Evolutionary conservation across 2,888 invertebrate species (phyloP), one percentile per base, ranked within the genome.

Genomic region (Deilephila elpenor): DNA sequence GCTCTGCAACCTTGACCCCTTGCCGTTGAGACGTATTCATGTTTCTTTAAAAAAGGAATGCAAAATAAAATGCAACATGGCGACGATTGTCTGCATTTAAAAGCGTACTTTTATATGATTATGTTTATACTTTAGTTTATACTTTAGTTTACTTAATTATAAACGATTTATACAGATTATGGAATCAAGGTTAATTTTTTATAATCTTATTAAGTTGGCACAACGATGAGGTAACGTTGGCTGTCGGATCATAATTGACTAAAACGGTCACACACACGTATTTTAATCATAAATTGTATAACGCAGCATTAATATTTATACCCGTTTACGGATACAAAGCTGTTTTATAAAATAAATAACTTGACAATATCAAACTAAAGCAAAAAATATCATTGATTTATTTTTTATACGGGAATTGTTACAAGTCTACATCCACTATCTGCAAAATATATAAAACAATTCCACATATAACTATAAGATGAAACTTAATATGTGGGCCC

Each of bases 281-380:
- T 67, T 67, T 51, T 67, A 67, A 51, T 67, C 25, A 67, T 67
- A 67, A 67, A 67, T 67, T 51, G 51, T 67, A 51, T 0, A 44
- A 17, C 51, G 25, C 25, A 25, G 25, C 17, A 67, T 67, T 44
- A 44, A 67, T 67, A 67, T 67, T 67, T 51, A 67, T 67, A 51
- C 2, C 25, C 6, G 29, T 29, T 29, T 60, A n/a, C 64, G 8
- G 44, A 67, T 44, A 51, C 44, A 51, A 51, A 25, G 44, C 17
- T 51, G 20, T 6, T 25, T 67, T 37, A 11, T 20, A 67, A 51
- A 25, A 51, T 20, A 44, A 25, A 51, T 17, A 51, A 44, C 64
- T 64, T 25, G 25, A 25, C 25, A 25, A 25, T 1, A 25, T 25
- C 25, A 25, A 25, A 25, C 25, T 25, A 25, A 25, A 25, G 25